These are phyloP conservation scores for Opisthograptis luteolata DNA, from an alignment of 2,888 invertebrate genomes.

Conservation along the genomic window DNA sequence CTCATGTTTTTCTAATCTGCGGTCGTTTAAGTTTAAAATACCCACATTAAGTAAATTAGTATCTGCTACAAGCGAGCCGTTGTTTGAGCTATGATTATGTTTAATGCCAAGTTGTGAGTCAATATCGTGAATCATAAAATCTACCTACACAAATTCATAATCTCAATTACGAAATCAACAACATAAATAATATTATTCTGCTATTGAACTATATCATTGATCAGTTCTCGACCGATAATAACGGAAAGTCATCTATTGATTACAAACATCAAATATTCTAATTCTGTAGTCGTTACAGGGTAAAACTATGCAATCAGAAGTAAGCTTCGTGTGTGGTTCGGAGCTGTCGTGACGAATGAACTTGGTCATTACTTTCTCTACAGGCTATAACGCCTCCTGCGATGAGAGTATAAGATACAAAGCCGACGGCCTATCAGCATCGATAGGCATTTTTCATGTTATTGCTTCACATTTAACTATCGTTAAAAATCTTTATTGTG, in stretches of 20 bases:
- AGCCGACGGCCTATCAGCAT: constrained; percentile 52
- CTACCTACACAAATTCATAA: constrained; percentile 21
- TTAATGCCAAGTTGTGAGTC: constrained; percentile 24
- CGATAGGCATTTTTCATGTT: constrained; percentile 48
- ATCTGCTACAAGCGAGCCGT: constrained; percentile 1
- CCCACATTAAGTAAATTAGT: constrained; percentile 7
- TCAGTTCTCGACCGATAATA: background rate
- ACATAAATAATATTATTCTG: constrained; percentile 14
- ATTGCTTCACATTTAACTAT: constrained; percentile 47
- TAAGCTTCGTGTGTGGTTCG: constrained; percentile 68
- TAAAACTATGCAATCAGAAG: constrained; percentile 51
- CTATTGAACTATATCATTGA: constrained; percentile 6
- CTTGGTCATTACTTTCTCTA: constrained; percentile 67
- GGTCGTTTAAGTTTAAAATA: constrained; percentile 4
- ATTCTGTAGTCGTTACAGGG: constrained; percentile 34
- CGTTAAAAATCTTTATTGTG: constrained; percentile 47
- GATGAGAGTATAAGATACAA: constrained; percentile 66
- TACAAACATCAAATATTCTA: constrained; percentile 22
- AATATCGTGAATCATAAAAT: constrained; percentile 25
- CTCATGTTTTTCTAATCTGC: constrained; percentile 1
- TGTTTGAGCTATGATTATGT: constrained; percentile 3
- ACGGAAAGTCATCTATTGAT: constrained; percentile 17
- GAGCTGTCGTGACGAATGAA: constrained; percentile 65
- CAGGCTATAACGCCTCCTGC: constrained; percentile 63
- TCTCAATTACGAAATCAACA: constrained; percentile 21